These are phyloP conservation scores for Drosophila macrospina DNA, from an alignment of 2,888 invertebrate genomes.

Conservation along the genomic window DNA sequence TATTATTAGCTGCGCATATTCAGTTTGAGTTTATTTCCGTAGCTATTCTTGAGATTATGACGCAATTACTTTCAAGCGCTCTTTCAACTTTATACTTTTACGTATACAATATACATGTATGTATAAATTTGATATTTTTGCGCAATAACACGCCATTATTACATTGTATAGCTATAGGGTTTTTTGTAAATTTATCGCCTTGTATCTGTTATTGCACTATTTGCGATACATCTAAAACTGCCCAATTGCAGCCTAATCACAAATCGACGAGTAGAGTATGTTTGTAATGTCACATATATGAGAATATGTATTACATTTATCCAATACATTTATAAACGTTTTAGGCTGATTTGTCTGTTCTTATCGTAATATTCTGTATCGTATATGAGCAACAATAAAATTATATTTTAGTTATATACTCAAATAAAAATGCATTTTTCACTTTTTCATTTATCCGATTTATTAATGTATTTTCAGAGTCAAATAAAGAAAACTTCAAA, in stretches of 20 bases:
- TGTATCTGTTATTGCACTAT: constrained; percentile 30
- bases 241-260: constrained; percentile 25
- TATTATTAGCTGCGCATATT: constrained; percentile 51
- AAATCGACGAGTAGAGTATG: constrained; percentile 29
- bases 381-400: constrained; percentile 66
- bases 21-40: constrained; percentile 22
- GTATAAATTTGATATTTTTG: constrained; percentile 42
- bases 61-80: constrained; percentile 38
- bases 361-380: constrained; percentile 59
- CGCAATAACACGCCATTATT: constrained; percentile 73
- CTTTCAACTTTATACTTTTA: constrained; percentile 28
- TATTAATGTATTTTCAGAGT: constrained; percentile 5
- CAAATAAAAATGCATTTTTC: constrained; percentile 23
- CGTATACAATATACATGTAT: constrained; percentile 22
- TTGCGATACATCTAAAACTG: constrained; percentile 11
- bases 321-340: constrained; percentile 33
- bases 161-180: constrained; percentile 60
- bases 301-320: constrained; percentile 25
- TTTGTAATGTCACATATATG: constrained; percentile 36
- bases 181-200: constrained; percentile 49
- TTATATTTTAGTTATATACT: constrained; percentile 50
- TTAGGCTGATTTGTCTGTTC: constrained; percentile 64
- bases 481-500: constrained; percentile 17
- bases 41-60: constrained; percentile 49
- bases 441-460: constrained; percentile 1